A percentile compares a stretch with the other conserved stretches of the same genome.
These are phyloP conservation scores for Epizoanthus fatuus DNA, from an alignment of 92 coral and sea anemone genomes.

Conservation along the genomic window DNA sequence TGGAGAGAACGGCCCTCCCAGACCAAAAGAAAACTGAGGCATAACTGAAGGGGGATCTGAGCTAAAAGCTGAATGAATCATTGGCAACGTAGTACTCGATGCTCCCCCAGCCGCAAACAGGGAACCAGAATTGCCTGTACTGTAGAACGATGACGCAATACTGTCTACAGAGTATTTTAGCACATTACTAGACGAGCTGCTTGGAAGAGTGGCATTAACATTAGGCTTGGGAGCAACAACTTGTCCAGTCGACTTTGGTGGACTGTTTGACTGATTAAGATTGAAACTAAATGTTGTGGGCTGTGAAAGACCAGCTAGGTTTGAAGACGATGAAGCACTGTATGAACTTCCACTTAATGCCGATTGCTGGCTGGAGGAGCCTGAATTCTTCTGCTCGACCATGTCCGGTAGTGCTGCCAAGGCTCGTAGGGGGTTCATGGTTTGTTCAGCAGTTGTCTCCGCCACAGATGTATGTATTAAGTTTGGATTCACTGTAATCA, in stretches of 20 bases:
- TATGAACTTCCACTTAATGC: neutral
- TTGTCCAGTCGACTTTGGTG: slow-evolving; percentile 5
- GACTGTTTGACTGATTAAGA: slow-evolving; percentile 3
- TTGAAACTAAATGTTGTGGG: slow-evolving; percentile 23
- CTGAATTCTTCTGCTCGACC: slow-evolving; percentile 53
- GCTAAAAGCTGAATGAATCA: slow-evolving; percentile 38
- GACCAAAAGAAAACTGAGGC: slow-evolving; percentile 62
- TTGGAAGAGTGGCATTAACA: neutral
- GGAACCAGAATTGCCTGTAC: slow-evolving; percentile 37
- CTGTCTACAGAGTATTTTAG: slow-evolving; percentile 89
- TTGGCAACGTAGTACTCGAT: slow-evolving; percentile 27
- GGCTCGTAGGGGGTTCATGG: slow-evolving; percentile 61
- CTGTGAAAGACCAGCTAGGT: slow-evolving; percentile 6
- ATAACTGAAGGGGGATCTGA: slow-evolving; percentile 39
- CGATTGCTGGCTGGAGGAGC: slow-evolving; percentile 34
- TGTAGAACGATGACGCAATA: slow-evolving; percentile 85
- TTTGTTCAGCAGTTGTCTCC: slow-evolving; percentile 27
- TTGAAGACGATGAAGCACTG: slow-evolving; percentile 15
- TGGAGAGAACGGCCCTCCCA: slow-evolving; percentile 71
- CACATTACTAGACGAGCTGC: slow-evolving; percentile 68
- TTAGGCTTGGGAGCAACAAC: neutral
- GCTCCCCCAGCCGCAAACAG: slow-evolving; percentile 46
- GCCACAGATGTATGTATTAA: slow-evolving; percentile 71
- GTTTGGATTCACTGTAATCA: slow-evolving; percentile 91
- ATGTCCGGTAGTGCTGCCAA: slow-evolving; percentile 70